phyloP scores from a whole-genome alignment of 2,797 vertebrate genomes.

The Xiphophorus birchmanni region DNA sequence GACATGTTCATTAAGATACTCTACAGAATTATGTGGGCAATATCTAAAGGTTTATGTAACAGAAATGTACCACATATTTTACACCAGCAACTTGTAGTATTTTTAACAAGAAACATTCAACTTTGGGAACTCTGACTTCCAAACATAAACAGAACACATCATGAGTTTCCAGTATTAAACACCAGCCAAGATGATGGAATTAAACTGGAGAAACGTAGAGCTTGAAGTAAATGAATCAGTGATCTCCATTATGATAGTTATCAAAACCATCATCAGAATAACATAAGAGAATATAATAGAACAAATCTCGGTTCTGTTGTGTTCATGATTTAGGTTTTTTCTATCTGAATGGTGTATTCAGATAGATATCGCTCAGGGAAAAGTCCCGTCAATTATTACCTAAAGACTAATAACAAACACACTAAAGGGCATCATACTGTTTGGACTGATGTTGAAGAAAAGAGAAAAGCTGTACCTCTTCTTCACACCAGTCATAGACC shows the following conservation, averaged over 20 bases:
- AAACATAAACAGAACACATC: neutral
- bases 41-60: neutral
- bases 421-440: neutral
- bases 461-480: constrained; percentile 81
- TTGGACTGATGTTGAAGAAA: neutral
- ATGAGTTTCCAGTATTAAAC: neutral
- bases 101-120: neutral
- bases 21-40: neutral
- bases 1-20: neutral
- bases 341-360: neutral
- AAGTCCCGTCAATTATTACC: neutral
- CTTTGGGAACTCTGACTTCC: neutral
- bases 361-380: neutral
- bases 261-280: neutral
- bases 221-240: neutral
- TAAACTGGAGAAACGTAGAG: neutral
- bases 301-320: neutral
- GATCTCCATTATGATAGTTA: neutral
- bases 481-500: constrained; percentile 89
- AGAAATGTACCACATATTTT: neutral
- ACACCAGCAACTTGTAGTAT: neutral
- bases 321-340: neutral
- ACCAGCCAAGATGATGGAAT: neutral
- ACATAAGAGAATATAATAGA: neutral
- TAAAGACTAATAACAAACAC: neutral